Evolutionary conservation across 2,888 invertebrate genomes (phyloP).

Genomic region (Chorisops tibialis): DNA sequence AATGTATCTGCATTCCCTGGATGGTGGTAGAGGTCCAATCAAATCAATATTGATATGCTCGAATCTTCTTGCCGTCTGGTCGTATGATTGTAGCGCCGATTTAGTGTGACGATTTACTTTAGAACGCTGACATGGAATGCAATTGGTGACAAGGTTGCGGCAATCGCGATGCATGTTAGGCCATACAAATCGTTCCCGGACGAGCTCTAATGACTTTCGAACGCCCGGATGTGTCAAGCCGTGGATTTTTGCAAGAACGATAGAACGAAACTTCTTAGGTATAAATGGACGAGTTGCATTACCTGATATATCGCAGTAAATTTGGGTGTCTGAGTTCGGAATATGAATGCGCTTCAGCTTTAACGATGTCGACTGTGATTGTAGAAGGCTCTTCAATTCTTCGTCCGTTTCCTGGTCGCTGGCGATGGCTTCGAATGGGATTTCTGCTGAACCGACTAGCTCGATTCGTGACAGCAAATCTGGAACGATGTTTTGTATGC

Average conservation of each 20-base stretch:
- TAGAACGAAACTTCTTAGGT: conserved; percentile 31
- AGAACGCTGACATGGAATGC: conserved; percentile 28
- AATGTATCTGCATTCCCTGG: too few relatives aligned
- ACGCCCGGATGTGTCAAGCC: not conserved
- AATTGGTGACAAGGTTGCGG: not conserved
- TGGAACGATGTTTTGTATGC: too few relatives aligned
- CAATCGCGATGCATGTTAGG: conserved; percentile 31
- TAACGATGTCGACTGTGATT: not conserved
- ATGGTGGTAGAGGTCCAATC: too few relatives aligned
- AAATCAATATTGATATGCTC: too few relatives aligned
- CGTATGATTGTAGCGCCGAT: not conserved
- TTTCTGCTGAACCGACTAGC: too few relatives aligned
- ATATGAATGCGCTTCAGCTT: not conserved
- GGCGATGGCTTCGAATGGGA: too few relatives aligned
- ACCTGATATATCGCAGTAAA: conserved; percentile 35
- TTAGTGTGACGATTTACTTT: conserved; percentile 3
- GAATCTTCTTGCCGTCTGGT: too few relatives aligned
- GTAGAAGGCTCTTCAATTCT: not conserved
- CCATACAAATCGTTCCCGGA: conserved; percentile 35
- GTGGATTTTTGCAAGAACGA: conserved; percentile 33
- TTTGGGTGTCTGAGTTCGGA: conserved; percentile 6
- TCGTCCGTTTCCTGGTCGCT: not conserved
- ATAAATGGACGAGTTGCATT: conserved; percentile 35
- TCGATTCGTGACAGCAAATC: too few relatives aligned
- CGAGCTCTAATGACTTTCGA: not conserved